These are phyloP conservation scores for Morbakka virulenta DNA, from an alignment of 30 jellyfish, hydroid and myxozoan species.

Conservation along the genomic window DNA sequence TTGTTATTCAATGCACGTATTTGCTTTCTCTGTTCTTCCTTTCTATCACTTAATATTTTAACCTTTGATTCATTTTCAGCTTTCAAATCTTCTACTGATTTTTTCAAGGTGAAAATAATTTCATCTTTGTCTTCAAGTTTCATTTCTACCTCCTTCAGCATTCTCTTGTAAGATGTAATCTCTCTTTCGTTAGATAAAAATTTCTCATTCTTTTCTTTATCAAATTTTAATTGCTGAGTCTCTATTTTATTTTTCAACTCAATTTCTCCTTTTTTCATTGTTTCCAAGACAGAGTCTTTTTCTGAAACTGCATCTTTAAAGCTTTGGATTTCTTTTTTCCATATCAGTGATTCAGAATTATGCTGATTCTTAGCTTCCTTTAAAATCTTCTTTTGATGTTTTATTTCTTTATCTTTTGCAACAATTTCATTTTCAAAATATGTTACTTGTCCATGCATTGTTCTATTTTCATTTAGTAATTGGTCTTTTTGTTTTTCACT, in stretches of 20 bases:
- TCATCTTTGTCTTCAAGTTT: neutral
- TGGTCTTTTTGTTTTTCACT: neutral
- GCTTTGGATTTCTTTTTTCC: neutral
- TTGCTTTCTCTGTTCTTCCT: neutral
- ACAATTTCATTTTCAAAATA: neutral
- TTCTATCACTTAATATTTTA: neutral
- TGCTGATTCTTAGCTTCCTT: conserved; percentile 7
- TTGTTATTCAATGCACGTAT: neutral
- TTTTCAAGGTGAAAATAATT: neutral
- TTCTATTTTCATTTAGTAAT: neutral
- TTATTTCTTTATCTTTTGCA: neutral
- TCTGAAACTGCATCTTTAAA: neutral
- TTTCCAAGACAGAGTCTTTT: conserved; percentile 20
- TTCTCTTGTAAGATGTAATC: neutral
- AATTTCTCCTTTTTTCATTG: neutral
- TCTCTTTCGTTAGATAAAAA: neutral
- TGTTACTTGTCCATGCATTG: neutral
- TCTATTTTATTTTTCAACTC: neutral
- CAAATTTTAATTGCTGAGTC: neutral
- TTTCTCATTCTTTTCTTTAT: neutral
- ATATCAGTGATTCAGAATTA: neutral
- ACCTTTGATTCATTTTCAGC: neutral
- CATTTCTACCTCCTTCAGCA: neutral
- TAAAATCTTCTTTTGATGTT: conserved; percentile 1
- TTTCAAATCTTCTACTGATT: neutral